phyloP scores from a whole-genome alignment of 2,888 invertebrate genomes.

The Atethmia centrago region DNA sequence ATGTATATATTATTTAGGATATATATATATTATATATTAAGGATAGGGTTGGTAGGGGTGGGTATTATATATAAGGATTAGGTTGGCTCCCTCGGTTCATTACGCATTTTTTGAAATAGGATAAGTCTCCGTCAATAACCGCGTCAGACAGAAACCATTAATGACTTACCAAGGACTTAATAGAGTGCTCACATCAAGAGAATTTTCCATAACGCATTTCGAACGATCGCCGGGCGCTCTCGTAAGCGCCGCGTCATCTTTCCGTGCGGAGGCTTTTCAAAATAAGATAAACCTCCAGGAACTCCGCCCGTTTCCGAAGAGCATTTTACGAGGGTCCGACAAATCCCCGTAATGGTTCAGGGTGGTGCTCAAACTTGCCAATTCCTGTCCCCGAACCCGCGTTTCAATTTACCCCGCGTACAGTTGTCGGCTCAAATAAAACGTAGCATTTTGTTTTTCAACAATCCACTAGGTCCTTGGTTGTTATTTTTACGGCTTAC shows the following conservation, averaged over 20 bases:
- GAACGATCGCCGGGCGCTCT: constrained; percentile 56
- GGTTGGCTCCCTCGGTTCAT: not conserved
- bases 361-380: constrained; percentile 78
- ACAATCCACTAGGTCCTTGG: constrained; percentile 70
- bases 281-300: constrained; percentile 80
- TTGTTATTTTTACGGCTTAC: constrained; percentile 77
- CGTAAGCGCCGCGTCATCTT: constrained; percentile 76
- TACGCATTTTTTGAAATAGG: constrained; percentile 10
- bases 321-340: constrained; percentile 84
- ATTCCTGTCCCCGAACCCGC: constrained; percentile 77
- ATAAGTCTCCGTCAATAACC: constrained; percentile 60
- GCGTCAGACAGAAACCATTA: constrained; percentile 65
- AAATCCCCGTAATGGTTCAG: constrained; percentile 79
- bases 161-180: constrained; percentile 65
- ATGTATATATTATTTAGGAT: too few relatives aligned
- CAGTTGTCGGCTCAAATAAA: constrained; percentile 76
- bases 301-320: constrained; percentile 75
- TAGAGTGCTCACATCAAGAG: constrained; percentile 69
- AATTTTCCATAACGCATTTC: constrained; percentile 72
- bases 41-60: too few relatives aligned
- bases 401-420: constrained; percentile 85
- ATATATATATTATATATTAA: too few relatives aligned
- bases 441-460: constrained; percentile 78
- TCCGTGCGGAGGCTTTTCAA: constrained; percentile 73
- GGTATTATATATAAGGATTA: not conserved